Base-by-base conservation (phyloP, 1,140 invertebrate genomes). In the Eueides isabella region DNA sequence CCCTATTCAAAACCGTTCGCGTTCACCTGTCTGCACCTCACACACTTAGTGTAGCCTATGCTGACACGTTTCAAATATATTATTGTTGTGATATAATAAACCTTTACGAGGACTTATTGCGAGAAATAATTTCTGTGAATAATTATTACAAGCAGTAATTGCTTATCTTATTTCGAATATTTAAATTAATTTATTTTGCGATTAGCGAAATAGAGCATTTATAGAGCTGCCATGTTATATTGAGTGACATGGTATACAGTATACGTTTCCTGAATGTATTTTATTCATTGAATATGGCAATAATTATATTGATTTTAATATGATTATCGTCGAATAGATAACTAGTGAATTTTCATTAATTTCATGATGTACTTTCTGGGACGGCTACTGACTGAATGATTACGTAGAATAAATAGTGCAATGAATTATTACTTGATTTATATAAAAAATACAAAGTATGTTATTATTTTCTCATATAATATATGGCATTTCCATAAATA, bases 61-160 rank as follows among this genome's bases (percentile, higher is more conserved):
- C 35, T 65, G 72, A 55, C 72, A 67, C 48, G 26, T 75, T 61
- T 71, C 63, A 65, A 63, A 65, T 71, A 71, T 35, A 63, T 26
- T 67, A 29, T 75, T 66, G 44, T 67, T 65, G 68, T 75, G 73
- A 75, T 75, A 75, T 75, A 75, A 75, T 75, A 44, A 67, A 75
- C 41, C 44, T 67, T 71, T 61, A 44, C 23, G 19, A 26, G 33
- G 16, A 31, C 61, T 55, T 41, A 70, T 74, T 70, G 61, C 61
- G 41, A 29, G 28, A 67, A 31, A 19, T 30, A 11, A 26, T 67
- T 69, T 69, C 31, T 61, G 14, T 38, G 12, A 62, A 62, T 61
- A 9, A 31, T 55, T 61, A 28, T 14, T 69, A 26, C 64, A 66
- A 66, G n/a, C 41, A 19, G n/a, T n/a, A 19, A 19, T 19, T 19